Evolutionary conservation across 2,888 invertebrate species (phyloP).

Genomic region (Rotaria sp.): DNA sequence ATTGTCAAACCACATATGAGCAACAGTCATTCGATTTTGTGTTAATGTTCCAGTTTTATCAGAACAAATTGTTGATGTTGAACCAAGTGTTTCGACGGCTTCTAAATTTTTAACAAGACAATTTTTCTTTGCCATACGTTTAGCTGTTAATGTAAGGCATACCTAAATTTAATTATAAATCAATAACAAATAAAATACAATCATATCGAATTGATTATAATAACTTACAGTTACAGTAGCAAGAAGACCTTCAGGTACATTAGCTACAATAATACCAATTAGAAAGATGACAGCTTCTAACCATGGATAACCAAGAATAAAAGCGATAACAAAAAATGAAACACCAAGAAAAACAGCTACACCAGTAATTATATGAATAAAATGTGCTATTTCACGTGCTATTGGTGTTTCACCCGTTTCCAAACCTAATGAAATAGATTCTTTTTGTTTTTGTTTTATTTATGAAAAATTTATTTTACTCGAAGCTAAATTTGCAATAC

Average conservation of each 20-base stretch:
- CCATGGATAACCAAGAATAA: constrained; percentile 94
- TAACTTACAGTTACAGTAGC: constrained; percentile 81
- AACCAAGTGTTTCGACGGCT: constrained; percentile 96
- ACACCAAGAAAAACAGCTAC: constrained; percentile 69
- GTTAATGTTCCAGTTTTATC: constrained; percentile 97
- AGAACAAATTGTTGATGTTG: constrained; percentile 98
- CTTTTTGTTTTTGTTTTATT: neutral
- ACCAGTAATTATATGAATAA: constrained; percentile 96
- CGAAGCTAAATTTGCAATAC: constrained; percentile 56
- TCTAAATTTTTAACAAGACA: constrained; percentile 97
- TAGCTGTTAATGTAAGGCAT: constrained; percentile 82
- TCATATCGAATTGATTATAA: too few species aligned
- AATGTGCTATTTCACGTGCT: constrained; percentile 95
- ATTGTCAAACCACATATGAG: constrained; percentile 98
- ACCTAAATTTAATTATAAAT: neutral
- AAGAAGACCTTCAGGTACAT: constrained; percentile 94
- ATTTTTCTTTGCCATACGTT: constrained; percentile 97
- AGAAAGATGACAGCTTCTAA: constrained; percentile 93
- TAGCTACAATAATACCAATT: constrained; percentile 98
- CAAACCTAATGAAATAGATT: constrained; percentile 41
- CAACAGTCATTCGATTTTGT: constrained; percentile 97
- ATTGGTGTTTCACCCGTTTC: constrained; percentile 95
- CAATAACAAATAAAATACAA: too few species aligned
- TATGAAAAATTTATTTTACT: neutral
- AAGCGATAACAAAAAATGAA: constrained; percentile 93